Percentiles rank a stretch among this genome's conserved stretches.
Evolutionary conservation across 2,797 vertebrate genomes (phyloP).

Genomic region (Eremophila alpestris): DNA sequence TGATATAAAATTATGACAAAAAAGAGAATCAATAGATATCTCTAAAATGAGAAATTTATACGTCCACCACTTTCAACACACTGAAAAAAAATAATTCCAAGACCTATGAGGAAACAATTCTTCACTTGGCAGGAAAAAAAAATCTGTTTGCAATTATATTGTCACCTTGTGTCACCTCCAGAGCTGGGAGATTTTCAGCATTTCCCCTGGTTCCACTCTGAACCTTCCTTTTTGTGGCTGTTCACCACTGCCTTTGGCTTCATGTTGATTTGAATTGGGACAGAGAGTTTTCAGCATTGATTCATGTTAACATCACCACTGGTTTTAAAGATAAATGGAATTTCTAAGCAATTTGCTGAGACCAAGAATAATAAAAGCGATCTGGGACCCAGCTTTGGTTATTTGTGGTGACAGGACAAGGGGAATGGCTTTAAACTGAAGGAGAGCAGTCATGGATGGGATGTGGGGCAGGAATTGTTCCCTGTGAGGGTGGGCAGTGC

Average conservation of each 20-base stretch:
- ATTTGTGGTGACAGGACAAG: not conserved
- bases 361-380: not conserved
- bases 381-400: not conserved
- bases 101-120: not conserved
- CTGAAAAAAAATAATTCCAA: not conserved
- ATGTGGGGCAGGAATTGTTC: not conserved
- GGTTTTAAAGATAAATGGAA: not conserved
- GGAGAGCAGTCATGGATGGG: not conserved
- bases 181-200: not conserved
- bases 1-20: not conserved
- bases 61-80: not conserved
- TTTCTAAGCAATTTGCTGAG: not conserved
- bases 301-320: not conserved
- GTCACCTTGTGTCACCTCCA: not conserved
- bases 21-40: not conserved
- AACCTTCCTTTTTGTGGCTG: not conserved
- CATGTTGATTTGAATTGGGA: not conserved
- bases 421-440: rapidly evolving
- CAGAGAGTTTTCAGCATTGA: not conserved
- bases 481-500: not conserved
- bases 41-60: not conserved
- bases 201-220: not conserved
- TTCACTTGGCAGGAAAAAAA: not conserved
- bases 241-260: not conserved
- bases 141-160: not conserved